Conservation (phyloP, 2,797 vertebrate species). For the Gorsachius magnificus region DNA sequence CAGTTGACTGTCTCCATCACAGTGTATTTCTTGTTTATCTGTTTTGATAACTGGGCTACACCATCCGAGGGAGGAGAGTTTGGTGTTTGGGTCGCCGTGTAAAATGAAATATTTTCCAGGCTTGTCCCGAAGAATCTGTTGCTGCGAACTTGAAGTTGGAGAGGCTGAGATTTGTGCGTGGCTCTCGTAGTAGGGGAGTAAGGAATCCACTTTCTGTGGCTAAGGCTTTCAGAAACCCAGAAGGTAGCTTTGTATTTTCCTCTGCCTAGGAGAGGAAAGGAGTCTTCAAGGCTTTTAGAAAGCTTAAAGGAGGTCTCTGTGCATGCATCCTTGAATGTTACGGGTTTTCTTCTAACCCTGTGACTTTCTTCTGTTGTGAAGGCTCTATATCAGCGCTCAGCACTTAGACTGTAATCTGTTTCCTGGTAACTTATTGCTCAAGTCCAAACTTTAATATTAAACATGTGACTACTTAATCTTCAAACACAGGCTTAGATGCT, state of each 20-base stretch:
- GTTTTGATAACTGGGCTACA: background rate
- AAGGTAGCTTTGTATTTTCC: background rate
- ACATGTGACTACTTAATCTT: background rate
- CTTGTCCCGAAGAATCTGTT: background rate
- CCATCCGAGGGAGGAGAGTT: background rate
- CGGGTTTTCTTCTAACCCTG: background rate
- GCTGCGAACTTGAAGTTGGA: background rate
- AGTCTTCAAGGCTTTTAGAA: background rate
- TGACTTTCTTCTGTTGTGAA: background rate
- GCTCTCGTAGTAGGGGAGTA: background rate
- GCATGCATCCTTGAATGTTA: background rate
- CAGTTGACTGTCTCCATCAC: background rate
- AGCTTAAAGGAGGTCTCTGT: background rate
- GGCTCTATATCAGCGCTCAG: background rate
- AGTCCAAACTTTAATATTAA: background rate
- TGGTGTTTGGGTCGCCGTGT: rapidly evolving
- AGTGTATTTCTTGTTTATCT: background rate
- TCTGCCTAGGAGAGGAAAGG: background rate
- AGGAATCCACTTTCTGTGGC: background rate
- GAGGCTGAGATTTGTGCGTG: background rate
- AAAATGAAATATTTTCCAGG: background rate
- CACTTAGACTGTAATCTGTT: background rate
- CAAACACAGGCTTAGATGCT: background rate
- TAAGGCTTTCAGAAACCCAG: background rate
- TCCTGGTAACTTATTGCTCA: background rate